phyloP scores from a whole-genome alignment of 2,113 vertebrate species.

The Amphilophus citrinellus region DNA sequence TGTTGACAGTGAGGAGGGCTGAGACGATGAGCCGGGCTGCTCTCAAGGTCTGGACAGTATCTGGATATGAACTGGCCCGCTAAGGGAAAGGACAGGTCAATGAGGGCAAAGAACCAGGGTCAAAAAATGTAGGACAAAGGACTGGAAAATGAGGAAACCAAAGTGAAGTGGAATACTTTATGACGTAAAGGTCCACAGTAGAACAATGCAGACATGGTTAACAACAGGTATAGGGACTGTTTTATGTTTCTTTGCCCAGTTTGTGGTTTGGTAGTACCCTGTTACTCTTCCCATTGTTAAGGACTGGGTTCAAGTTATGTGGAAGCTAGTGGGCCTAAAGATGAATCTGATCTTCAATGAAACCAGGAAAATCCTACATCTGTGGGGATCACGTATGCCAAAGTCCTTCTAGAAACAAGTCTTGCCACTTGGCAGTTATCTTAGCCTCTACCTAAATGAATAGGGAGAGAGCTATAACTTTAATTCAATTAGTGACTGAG shows the following conservation, averaged over 20 bases:
- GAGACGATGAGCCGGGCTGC: slow-evolving; percentile 41
- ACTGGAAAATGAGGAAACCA: slow-evolving; percentile 16
- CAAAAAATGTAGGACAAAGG: slow-evolving; percentile 24
- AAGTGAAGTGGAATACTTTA: not conserved
- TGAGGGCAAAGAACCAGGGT: slow-evolving; percentile 19
- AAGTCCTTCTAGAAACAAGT: not conserved
- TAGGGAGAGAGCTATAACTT: not conserved
- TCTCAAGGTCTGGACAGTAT: slow-evolving; percentile 66
- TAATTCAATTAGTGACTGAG: not conserved
- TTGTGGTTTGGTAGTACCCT: not conserved
- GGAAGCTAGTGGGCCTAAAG: not conserved
- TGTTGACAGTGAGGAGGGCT: slow-evolving; percentile 68
- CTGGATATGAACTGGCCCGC: slow-evolving; percentile 31
- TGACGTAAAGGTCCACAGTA: slow-evolving; percentile 9
- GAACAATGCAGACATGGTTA: not conserved
- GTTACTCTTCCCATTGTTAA: slow-evolving; percentile 12
- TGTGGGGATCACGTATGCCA: not conserved
- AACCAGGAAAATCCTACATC: not conserved
- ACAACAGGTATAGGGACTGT: not conserved
- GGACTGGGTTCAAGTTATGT: not conserved
- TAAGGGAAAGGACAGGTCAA: slow-evolving; percentile 41
- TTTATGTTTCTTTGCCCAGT: slow-evolving; percentile 39
- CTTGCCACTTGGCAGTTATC: not conserved
- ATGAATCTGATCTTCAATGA: not conserved
- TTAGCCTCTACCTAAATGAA: not conserved